Base-by-base conservation (phyloP, 1,140 invertebrate genomes). In the Sweltsa coloradensis region DNA sequence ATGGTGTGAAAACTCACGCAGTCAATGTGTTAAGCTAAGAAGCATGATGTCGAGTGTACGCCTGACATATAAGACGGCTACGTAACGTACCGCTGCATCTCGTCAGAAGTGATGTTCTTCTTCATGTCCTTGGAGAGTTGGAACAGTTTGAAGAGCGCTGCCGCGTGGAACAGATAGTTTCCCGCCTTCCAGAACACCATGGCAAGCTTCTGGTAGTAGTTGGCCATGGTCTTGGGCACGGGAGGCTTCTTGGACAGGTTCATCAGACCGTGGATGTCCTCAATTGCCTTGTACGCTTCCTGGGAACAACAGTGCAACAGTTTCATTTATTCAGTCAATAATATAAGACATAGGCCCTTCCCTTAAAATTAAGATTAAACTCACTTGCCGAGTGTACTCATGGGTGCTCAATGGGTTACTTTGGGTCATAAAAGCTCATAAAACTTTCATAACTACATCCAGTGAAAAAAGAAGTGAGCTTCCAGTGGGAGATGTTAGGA, bases 111-210 rank as follows among this genome's bases (percentile, higher is more conserved):
- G 48, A 95, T 84, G 60, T 96, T 98, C 66, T 97, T 98, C 63
- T 96, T 95, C 77, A 97, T 88, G 58, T 98, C 94, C 42, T 90
- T 80, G 3, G 83, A 91, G 25, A 98, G 69, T 60, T 93, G 88
- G 64, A 96, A 89, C 0, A 97, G 74, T 57, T 94, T 94, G 27
- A 98, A 83, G 3, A 97, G 65, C 3, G 97, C 94, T 5, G 93
- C 91, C 1, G 97, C 94, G 68, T 99, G 97, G 72, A 99, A 99
- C 13, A 99, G 69, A 53, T 89, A 88, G 65, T 98, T 97, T 1
- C 92, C 94, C 29, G 94, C 93, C 66, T 99, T 99, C 85, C 92
- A 97, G 65, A 99, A 99, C 0, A 99, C 95, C 62, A 99, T 83
- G 0, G 95, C 89, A 13, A 99, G 66, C 63, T 99, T 97, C 55